Conservation (phyloP, 2,113 vertebrate genomes). For the Petaurus breviceps region DNA sequence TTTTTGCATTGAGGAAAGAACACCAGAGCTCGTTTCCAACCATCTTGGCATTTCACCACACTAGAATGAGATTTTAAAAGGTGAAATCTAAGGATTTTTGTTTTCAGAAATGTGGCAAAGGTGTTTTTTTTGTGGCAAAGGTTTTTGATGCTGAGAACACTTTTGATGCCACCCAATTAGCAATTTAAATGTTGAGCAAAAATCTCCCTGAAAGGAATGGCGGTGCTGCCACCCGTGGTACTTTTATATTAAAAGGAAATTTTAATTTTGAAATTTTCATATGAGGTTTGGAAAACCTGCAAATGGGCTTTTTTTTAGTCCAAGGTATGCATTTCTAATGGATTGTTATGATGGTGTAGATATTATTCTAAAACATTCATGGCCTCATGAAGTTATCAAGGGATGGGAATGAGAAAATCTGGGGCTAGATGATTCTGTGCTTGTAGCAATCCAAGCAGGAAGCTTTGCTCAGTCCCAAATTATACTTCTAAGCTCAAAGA, state of each 20-base stretch:
- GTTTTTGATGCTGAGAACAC: conserved; percentile 15
- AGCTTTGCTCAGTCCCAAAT: conserved; percentile 7
- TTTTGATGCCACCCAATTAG: background rate
- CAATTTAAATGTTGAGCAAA: background rate
- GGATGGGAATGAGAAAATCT: background rate
- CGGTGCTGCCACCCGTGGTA: background rate
- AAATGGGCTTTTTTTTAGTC: conserved; percentile 2
- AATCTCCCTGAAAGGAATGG: conserved; percentile 1
- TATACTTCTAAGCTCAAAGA: conserved; percentile 12
- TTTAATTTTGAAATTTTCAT: background rate
- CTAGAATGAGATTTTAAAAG: background rate
- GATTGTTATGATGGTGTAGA: conserved; percentile 40
- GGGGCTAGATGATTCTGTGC: background rate
- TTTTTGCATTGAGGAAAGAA: background rate
- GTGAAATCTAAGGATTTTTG: background rate
- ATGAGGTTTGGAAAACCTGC: background rate
- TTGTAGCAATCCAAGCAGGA: conserved; percentile 25
- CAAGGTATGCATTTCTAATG: conserved; percentile 43
- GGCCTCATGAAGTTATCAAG: conserved; percentile 4
- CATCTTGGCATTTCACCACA: background rate
- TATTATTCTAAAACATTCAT: conserved; percentile 70
- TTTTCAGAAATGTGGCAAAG: conserved; percentile 37
- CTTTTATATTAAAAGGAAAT: background rate
- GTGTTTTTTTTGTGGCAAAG: background rate
- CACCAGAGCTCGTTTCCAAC: background rate